Base-by-base conservation (phyloP, 1,140 invertebrate genomes). In the Lineus longissimus region DNA sequence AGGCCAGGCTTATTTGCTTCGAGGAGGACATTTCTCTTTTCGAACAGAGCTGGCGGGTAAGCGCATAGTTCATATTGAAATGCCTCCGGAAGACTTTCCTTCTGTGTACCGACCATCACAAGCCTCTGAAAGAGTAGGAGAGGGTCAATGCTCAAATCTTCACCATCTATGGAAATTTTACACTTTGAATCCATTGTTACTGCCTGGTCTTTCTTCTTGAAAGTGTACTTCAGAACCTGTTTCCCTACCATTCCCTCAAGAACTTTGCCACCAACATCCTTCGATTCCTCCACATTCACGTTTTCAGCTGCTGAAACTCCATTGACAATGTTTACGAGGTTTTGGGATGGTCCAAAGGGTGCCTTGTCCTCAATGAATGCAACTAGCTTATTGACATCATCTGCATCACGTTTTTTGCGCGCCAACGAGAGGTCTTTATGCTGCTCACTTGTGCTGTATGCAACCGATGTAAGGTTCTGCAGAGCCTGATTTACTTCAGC, bases 361-460 rank as follows among this genome's bases (percentile, higher is more conserved):
- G 59, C 64, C 61, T 59, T 59, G n/a, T 67, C 51, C 1, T 33
- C 19, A 1, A 71, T 31, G 22, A 59, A 67, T 6, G 47, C 9
- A 0, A 67, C 7, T 17, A 71, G 13, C 2, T 23, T 66, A 4
- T 43, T 27, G 1, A 33, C 51, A 36, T 71, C 71, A 63, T 63
- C 62, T 6, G 36, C 15, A 43, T 73, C 69, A 40, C 65, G 55
- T 25, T 51, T 36, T 29, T 55, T 29, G 45, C 68, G 59, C 1
- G 66, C 19, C 45, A 61, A 17, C 1, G 55, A 41, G 23, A 13
- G 1, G 31, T 64, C 64, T 47, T 66, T 65, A 47, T 71, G 71
- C 54, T 73, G 69, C 23, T 71, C 66, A 66, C 67, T 71, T 41
- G 67, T 70, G 9, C 22, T 9, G 58, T 59, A 70, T 13, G n/a